phyloP scores from a whole-genome alignment of 2,888 invertebrate genomes.

The Rhamphomyia laevipes region DNA sequence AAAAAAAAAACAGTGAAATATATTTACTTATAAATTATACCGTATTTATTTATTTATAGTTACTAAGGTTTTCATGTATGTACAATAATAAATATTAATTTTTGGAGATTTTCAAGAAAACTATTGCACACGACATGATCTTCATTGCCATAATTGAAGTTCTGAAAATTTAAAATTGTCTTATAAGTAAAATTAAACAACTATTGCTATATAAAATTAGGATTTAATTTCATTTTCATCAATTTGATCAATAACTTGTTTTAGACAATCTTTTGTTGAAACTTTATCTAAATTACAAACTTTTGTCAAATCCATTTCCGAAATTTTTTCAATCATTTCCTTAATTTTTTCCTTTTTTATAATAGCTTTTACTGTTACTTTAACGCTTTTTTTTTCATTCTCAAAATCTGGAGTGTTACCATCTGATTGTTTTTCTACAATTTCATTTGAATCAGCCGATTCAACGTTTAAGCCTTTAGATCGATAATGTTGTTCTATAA shows the following conservation, averaged over 20 bases:
- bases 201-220: too few relatives aligned
- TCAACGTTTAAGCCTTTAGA: slow-evolving; percentile 30
- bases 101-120: too few relatives aligned
- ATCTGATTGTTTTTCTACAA: slow-evolving; percentile 1
- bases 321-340: slow-evolving; percentile 39
- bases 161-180: too few relatives aligned
- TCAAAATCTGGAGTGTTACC: slow-evolving; percentile 10
- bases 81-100: too few relatives aligned
- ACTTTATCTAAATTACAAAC: slow-evolving; percentile 40
- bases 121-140: too few relatives aligned
- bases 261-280: slow-evolving; percentile 40
- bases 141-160: too few relatives aligned
- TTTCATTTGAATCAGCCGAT: slow-evolving; percentile 23
- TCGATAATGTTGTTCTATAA: slow-evolving; percentile 31
- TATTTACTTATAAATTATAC: too few relatives aligned
- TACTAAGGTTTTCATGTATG: too few relatives aligned
- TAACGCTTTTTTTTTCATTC: slow-evolving; percentile 8
- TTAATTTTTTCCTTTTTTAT: slow-evolving; percentile 36
- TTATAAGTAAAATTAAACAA: too few relatives aligned
- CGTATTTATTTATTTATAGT: too few relatives aligned
- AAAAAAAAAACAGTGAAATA: too few relatives aligned
- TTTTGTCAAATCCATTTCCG: slow-evolving; percentile 37
- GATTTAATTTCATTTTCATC: slow-evolving; percentile 25
- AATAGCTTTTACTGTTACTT: slow-evolving; percentile 30
- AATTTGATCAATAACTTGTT: slow-evolving; percentile 39